Evolutionary conservation across 2,888 invertebrate genomes (phyloP), one percentile per base, ranked within the genome.

Genomic region (Ectropis crepuscularia): DNA sequence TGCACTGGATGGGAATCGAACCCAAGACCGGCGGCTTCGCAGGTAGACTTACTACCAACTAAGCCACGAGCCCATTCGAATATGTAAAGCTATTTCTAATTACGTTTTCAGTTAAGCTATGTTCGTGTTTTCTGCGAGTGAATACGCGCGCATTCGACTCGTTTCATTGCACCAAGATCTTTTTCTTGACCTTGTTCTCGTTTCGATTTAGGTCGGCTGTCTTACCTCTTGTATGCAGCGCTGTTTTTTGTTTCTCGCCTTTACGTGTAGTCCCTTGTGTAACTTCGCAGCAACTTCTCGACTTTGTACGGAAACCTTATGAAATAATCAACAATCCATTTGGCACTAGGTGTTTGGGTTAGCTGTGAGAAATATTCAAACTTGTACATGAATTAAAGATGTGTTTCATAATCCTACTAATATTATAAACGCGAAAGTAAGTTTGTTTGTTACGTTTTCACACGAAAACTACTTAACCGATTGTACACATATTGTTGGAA

Each of bases 81-180:
- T 47, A 57, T 43, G 47, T 43, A 63, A 55, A 53, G 53, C n/a
- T 42, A 43, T 8, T 46, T 60, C 5, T 45, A 11, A 6, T 5
- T 6, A 46, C 6, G 12, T 4, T n/a, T n/a, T 11, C 16, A 46
- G 16, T 8, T 46, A 16, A 46, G 5, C 28, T 28, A 16, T 9
- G 9, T 16, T 28, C 10, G 28, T 10, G 6, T 10, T 2, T 10
- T 28, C 16, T 4, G 36, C 2, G n/a, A 4, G 2, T 49, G 64
- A 46, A 39, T 58, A 67, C 61, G 53, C 59, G 53, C 45, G 59
- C 53, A 68, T 68, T 67, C 70, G 64, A n/a, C 57, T 53, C 68
- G 57, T 72, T 65, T 68, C 67, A 70, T 72, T 72, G 72, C 72
- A 69, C 68, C 65, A 63, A 69, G 67, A 69, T 67, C 64, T 70